Conservation (phyloP, 2,113 vertebrate genomes). For the Pelecanoides urinatrix region DNA sequence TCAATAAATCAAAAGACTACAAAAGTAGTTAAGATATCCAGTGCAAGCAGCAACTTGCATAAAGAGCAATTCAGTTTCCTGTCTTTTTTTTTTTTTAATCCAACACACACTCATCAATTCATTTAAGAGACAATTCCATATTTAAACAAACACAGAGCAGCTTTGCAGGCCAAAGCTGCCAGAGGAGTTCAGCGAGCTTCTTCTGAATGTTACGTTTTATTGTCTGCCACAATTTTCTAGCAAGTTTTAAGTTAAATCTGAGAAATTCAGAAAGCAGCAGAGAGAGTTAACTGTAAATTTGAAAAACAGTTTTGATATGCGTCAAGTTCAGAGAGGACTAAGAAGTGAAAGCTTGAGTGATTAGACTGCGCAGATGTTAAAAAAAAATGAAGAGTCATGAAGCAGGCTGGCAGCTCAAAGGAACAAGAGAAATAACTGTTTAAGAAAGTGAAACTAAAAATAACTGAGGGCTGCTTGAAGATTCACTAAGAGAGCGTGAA, state of each 20-base stretch:
- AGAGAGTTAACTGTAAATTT: conserved; percentile 48
- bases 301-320: conserved; percentile 55
- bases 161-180: not conserved
- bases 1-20: not conserved
- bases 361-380: conserved; percentile 62
- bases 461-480: conserved; percentile 44
- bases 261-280: conserved; percentile 40
- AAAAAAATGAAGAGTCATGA: conserved; percentile 68
- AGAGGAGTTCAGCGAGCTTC: not conserved
- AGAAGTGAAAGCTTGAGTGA: conserved; percentile 61
- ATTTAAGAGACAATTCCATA: conserved; percentile 38
- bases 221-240: conserved; percentile 27
- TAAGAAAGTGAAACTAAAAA: conserved; percentile 69
- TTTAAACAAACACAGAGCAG: conserved; percentile 25
- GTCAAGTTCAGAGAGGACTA: conserved; percentile 55
- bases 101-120: not conserved
- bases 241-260: conserved; percentile 40
- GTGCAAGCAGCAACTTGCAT: not conserved
- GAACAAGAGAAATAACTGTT: conserved; percentile 64
- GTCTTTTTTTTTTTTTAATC: not conserved
- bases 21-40: not conserved
- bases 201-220: conserved; percentile 1
- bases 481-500: conserved; percentile 46
- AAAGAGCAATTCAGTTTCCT: not conserved
- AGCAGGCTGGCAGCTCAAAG: conserved; percentile 57